Conservation (phyloP, 2,113 vertebrate species). For the Eudorcas thomsonii region DNA sequence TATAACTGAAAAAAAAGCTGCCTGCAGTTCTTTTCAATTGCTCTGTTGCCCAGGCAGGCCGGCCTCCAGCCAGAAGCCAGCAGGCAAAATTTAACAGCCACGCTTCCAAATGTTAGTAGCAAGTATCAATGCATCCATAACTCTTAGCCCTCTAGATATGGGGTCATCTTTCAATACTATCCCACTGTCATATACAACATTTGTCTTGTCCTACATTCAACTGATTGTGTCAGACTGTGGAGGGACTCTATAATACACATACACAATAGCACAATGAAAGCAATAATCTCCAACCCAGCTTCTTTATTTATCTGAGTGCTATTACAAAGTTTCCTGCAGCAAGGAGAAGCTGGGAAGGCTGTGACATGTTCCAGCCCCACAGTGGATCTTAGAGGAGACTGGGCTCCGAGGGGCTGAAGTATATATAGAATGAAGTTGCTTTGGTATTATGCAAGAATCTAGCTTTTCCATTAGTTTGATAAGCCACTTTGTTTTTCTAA, state of each 20-base stretch:
- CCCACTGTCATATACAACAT: slow-evolving; percentile 91
- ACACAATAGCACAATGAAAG: slow-evolving; percentile 95
- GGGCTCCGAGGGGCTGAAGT: background rate
- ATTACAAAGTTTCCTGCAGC: slow-evolving; percentile 93
- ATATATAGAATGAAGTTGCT: background rate
- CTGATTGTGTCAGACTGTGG: slow-evolving; percentile 82
- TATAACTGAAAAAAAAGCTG: slow-evolving; percentile 75
- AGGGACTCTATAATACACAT: slow-evolving; percentile 84
- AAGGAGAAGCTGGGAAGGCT: slow-evolving; percentile 83
- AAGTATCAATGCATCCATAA: slow-evolving; percentile 87
- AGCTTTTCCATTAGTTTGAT: background rate
- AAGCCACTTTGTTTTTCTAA: background rate
- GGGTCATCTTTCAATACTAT: slow-evolving; percentile 91
- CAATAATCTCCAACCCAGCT: slow-evolving; percentile 92
- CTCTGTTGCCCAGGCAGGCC: slow-evolving; percentile 78
- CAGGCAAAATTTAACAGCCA: slow-evolving; percentile 87
- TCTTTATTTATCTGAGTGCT: slow-evolving; percentile 90
- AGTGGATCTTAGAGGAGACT: slow-evolving; percentile 40
- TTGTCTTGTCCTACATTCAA: slow-evolving; percentile 89
- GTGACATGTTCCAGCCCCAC: slow-evolving; percentile 26
- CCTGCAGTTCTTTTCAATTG: slow-evolving; percentile 85
- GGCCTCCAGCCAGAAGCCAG: slow-evolving; percentile 86
- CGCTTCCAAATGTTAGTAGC: slow-evolving; percentile 82
- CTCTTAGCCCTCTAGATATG: slow-evolving; percentile 86
- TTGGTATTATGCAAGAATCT: background rate